These are phyloP conservation scores for Cotesia typhae DNA, from an alignment of 1,140 invertebrate species.

Conservation along the genomic window DNA sequence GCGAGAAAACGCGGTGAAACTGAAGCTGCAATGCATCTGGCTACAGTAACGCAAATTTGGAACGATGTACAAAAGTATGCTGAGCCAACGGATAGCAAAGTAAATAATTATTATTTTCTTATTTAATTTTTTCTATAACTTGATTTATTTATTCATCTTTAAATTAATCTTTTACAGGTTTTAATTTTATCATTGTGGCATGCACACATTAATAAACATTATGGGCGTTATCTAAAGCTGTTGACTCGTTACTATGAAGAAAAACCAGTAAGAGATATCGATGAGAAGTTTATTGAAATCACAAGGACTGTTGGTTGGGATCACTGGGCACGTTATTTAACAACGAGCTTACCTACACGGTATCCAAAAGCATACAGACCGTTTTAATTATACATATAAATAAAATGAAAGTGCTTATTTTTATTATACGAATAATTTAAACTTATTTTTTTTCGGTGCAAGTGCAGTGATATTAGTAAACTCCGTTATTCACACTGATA, in stretches of 20 bases:
- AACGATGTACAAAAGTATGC: conserved; percentile 79
- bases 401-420: conserved; percentile 45
- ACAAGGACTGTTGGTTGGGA: conserved; percentile 75
- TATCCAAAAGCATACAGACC: conserved; percentile 73
- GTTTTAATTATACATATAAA: conserved; percentile 61
- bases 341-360: conserved; percentile 69
- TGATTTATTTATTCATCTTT: conserved; percentile 33
- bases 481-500: conserved; percentile 6
- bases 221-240: conserved; percentile 82
- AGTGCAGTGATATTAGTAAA: conserved; percentile 9
- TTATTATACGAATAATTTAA: conserved; percentile 26
- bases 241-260: conserved; percentile 82
- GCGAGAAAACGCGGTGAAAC: conserved; percentile 49
- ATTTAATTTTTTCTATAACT: conserved; percentile 34
- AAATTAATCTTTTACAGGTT: conserved; percentile 63
- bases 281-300: conserved; percentile 76
- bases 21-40: conserved; percentile 55
- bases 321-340: conserved; percentile 70
- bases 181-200: conserved; percentile 84
- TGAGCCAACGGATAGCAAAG: conserved; percentile 82
- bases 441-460: conserved; percentile 5
- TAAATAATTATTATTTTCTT: conserved; percentile 52
- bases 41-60: conserved; percentile 74
- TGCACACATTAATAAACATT: conserved; percentile 78
- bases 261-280: conserved; percentile 76